phyloP scores from a whole-genome alignment of 1,140 invertebrate species.

The Ceratosolen fusciceps region DNA sequence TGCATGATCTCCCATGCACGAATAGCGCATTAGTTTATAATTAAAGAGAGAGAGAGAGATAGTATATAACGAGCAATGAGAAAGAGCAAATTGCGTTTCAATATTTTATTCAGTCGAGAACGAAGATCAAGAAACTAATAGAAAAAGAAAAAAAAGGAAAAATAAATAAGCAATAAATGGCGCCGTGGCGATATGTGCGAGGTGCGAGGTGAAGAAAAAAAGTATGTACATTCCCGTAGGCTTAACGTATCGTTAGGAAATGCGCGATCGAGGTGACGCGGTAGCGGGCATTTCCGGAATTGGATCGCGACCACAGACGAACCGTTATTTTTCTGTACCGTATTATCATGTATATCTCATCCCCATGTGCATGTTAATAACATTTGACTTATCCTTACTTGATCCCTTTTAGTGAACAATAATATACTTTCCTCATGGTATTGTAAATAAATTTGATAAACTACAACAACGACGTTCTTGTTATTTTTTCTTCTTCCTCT shows the following conservation, averaged over 20 bases:
- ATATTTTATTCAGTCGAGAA: constrained; percentile 5
- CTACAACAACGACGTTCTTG: too few species aligned
- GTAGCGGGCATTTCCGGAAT: constrained; percentile 1
- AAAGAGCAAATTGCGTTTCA: neutral
- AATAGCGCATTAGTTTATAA: neutral
- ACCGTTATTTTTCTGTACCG: neutral
- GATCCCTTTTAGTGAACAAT: neutral
- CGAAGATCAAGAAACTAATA: too few species aligned
- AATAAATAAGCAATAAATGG: too few species aligned
- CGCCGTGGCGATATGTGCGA: too few species aligned
- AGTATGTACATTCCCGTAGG: constrained; percentile 21
- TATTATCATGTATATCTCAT: neutral
- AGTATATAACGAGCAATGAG: neutral
- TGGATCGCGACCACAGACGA: neutral
- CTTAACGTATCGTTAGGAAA: constrained; percentile 11
- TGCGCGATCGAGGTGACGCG: neutral
- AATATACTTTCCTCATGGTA: constrained; percentile 31
- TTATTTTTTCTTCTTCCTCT: too few species aligned
- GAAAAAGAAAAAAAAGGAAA: too few species aligned
- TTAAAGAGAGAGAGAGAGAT: neutral
- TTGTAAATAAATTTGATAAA: constrained; percentile 54
- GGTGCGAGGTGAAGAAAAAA: too few species aligned
- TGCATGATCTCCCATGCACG: neutral
- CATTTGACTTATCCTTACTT: constrained; percentile 20
- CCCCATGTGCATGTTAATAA: neutral